Evolutionary conservation across 2,888 invertebrate species (phyloP), one percentile per base, ranked within the genome.

Genomic region (Apodemia duryi): DNA sequence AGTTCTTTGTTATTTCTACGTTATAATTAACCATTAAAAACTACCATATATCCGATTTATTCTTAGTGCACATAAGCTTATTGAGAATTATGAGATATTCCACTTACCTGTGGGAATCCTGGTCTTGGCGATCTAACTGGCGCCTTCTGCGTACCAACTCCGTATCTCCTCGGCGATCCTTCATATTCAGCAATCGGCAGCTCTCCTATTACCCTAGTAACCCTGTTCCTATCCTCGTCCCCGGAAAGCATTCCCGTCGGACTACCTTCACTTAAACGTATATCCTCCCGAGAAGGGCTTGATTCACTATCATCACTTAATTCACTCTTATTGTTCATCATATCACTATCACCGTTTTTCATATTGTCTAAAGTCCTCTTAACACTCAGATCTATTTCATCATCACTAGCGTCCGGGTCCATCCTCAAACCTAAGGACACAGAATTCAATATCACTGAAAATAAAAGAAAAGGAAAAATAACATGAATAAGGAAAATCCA

Each of bases 151-250:
- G 95, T 93, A 38, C 94, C 93, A 66, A 95, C 93, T 5, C 97
- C 97, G 81, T 97, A 97, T 73, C 98, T 94, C 73, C 97, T 92
- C 21, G 98, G 98, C 57, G 97, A 98, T 21, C 97, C 97, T 74
- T 98, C 97, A 81, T 98, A 98, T 79, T 98, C 97, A 29, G 98
- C 97, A 74, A 98, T 98, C n/a, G 97, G 97, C 75, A 97, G 91
- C 84, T 94, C 95, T 62, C 96, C 97, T 77, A 97, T 96, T 57
- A 96, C 94, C 76, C 95, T 91, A 67, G 95, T 92, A 52, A 94
- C 94, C 72, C 88, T 77, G 72, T 73, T 76, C 76, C 83, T 85
- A 65, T 84, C 91, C 71, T 86, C 92, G 52, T 85, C 91, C 10
- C 84, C 85, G 21, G 83, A 85, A 67, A 80, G 70, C 61, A 77